These are phyloP conservation scores for Tolmerus cingulatus DNA, from an alignment of 2,888 invertebrate species.

Conservation along the genomic window DNA sequence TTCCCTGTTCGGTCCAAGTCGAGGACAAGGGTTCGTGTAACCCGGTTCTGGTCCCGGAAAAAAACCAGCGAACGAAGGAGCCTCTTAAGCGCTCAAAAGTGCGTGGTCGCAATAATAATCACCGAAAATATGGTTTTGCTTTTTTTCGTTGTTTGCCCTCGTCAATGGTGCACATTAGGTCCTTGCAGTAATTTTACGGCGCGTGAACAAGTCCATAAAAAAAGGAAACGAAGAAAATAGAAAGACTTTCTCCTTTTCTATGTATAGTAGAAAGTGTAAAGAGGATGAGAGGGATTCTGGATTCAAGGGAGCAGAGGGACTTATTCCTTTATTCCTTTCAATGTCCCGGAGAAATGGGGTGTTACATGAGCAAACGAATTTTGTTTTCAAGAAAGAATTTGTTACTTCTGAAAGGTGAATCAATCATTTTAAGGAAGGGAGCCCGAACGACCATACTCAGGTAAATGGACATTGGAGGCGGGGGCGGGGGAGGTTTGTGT, in stretches of 20 bases:
- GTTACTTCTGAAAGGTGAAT: neutral
- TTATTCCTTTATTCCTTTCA: neutral
- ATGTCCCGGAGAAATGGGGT: neutral
- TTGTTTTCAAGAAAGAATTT: neutral
- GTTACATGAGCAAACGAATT: neutral
- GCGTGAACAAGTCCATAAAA: neutral
- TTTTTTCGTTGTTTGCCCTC: neutral
- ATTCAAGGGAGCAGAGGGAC: neutral
- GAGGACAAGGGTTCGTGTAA: neutral
- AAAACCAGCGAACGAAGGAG: neutral
- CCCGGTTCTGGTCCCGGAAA: neutral
- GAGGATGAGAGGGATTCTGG: neutral
- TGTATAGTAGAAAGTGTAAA: neutral
- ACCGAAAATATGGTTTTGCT: neutral
- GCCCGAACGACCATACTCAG: neutral
- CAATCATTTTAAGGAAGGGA: neutral
- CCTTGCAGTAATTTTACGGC: neutral
- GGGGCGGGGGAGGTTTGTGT: neutral
- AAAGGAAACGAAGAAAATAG: neutral
- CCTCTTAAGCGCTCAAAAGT: neutral
- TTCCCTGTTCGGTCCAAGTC: neutral
- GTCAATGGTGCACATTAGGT: neutral
- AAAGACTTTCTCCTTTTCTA: neutral
- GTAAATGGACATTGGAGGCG: neutral
- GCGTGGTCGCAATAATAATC: slow-evolving; percentile 13